Conservation (phyloP, 1,140 invertebrate species). For the Hypothenemus hampei region DNA sequence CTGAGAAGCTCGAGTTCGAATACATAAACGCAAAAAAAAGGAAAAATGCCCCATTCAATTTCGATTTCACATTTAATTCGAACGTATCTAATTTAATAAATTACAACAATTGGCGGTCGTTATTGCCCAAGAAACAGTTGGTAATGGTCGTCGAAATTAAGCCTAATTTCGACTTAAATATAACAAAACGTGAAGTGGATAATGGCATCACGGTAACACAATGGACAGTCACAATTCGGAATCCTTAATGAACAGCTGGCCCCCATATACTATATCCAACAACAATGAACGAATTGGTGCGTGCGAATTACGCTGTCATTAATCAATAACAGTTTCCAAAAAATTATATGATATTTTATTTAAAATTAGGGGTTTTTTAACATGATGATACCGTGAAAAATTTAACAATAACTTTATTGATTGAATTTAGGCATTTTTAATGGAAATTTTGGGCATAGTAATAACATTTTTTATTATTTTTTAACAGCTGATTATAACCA, state of each 20-base stretch:
- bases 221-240: constrained; percentile 29
- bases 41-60: constrained; percentile 10
- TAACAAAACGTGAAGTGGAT: constrained; percentile 32
- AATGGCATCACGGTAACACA: constrained; percentile 27
- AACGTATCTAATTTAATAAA: constrained; percentile 28
- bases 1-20: too few species aligned
- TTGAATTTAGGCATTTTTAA: too few species aligned
- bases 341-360: too few species aligned
- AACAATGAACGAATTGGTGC: constrained; percentile 36
- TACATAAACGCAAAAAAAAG: too few species aligned
- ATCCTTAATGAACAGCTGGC: constrained; percentile 36
- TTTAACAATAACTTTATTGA: too few species aligned
- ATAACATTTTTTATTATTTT: too few species aligned
- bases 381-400: too few species aligned
- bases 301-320: constrained; percentile 36
- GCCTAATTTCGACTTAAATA: constrained; percentile 31
- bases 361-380: too few species aligned
- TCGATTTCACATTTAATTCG: background rate
- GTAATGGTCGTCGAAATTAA: constrained; percentile 25
- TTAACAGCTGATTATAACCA: too few species aligned
- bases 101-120: constrained; percentile 22
- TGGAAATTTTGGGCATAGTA: too few species aligned
- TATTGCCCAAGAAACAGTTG: constrained; percentile 25
- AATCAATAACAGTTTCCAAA: constrained; percentile 36
- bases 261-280: constrained; percentile 15